Conservation (phyloP, 1,140 invertebrate species). For the Orussus abietinus region DNA sequence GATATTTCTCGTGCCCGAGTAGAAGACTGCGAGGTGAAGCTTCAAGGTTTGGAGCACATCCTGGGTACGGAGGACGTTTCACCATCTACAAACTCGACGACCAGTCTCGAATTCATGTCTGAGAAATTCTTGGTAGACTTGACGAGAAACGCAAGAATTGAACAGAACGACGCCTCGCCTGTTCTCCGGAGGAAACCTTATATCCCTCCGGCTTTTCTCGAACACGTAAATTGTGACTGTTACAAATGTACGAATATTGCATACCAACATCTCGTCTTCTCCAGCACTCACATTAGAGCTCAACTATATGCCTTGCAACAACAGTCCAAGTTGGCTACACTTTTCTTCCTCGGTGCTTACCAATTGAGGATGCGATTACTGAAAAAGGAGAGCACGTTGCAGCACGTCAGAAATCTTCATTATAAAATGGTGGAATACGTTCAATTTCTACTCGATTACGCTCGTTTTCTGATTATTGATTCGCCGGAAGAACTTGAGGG, state of each 20-base stretch:
- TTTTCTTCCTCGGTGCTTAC: conserved; percentile 40
- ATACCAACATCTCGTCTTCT: conserved; percentile 40
- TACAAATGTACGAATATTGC: conserved; percentile 35
- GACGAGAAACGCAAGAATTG: too few species aligned
- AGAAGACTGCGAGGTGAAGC: conserved; percentile 38
- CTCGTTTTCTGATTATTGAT: conserved; percentile 23
- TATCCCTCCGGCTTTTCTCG: conserved; percentile 30
- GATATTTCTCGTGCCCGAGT: conserved; percentile 33
- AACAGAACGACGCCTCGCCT: conserved; percentile 34
- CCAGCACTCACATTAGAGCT: conserved; percentile 33
- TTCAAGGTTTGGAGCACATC: conserved; percentile 41
- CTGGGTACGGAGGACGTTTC: conserved; percentile 38
- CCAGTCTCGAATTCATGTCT: too few species aligned
- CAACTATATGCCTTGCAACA: conserved; percentile 36
- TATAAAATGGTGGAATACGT: conserved; percentile 28
- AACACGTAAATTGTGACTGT: conserved; percentile 35
- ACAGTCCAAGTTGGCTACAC: conserved; percentile 21
- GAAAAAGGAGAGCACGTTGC: conserved; percentile 14
- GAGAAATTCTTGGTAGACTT: too few species aligned
- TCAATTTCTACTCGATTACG: conserved; percentile 32
- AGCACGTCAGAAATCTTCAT: conserved; percentile 7
- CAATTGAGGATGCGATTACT: conserved; percentile 28
- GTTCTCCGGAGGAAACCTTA: conserved; percentile 32
- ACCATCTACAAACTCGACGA: too few species aligned
- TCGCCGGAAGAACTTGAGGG: conserved; percentile 7